Evolutionary conservation across 2,797 vertebrate genomes (phyloP).

Genomic region (Hapalemur alaotrensis): DNA sequence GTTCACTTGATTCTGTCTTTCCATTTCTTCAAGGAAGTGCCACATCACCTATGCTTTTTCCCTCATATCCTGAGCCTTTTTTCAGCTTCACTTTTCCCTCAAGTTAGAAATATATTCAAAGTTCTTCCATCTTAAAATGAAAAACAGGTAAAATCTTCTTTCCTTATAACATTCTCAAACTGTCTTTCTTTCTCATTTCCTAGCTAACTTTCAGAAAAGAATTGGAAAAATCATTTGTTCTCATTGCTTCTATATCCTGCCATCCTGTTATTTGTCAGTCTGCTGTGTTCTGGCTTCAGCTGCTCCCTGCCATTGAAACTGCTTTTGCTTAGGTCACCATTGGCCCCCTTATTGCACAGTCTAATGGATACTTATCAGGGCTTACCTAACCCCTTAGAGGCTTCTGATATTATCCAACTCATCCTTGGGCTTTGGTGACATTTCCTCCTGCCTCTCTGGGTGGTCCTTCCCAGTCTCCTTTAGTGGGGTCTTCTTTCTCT

Average conservation of each 20-base stretch:
- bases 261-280: not conserved
- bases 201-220: slow-evolving; percentile 13
- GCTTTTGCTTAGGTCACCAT: not conserved
- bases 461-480: not conserved
- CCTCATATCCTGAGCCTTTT: not conserved
- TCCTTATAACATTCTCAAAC: not conserved
- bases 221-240: not conserved
- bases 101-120: not conserved
- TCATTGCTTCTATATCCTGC: not conserved
- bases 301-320: not conserved
- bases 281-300: not conserved
- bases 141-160: not conserved
- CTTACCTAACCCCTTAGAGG: not conserved
- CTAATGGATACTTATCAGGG: not conserved
- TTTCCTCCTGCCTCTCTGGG: not conserved
- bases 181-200: not conserved
- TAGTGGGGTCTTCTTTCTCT: not conserved
- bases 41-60: not conserved
- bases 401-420: not conserved
- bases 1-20: not conserved
- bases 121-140: not conserved
- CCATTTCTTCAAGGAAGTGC: not conserved
- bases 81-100: not conserved
- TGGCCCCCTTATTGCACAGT: not conserved
- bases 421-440: not conserved